Evolutionary conservation across 2,888 invertebrate species (phyloP).

Genomic region (Apamea anceps): DNA sequence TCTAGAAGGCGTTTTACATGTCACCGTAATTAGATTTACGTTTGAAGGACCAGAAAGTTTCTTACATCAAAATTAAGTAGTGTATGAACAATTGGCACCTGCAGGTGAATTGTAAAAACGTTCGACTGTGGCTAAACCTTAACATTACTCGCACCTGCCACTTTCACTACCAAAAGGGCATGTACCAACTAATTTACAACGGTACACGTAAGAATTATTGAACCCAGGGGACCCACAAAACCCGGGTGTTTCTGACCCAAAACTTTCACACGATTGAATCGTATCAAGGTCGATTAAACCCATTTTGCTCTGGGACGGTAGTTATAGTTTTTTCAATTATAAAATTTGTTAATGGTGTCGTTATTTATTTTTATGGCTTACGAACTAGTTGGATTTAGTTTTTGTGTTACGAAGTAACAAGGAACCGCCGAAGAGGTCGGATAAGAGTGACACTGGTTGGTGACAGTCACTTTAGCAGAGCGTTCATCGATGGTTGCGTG

Average conservation of each 20-base stretch:
- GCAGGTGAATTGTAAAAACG: not conserved
- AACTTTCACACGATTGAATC: slow-evolving; percentile 52
- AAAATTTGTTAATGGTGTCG: slow-evolving; percentile 16
- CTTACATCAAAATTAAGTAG: not conserved
- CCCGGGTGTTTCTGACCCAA: slow-evolving; percentile 15
- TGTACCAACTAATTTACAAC: slow-evolving; percentile 23
- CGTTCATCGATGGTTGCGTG: too few relatives aligned
- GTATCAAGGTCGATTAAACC: slow-evolving; percentile 49
- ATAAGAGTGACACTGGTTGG: not conserved
- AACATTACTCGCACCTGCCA: slow-evolving; percentile 25
- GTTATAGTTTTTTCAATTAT: slow-evolving; percentile 19
- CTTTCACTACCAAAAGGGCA: not conserved
- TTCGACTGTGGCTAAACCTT: not conserved
- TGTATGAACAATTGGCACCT: too few relatives aligned
- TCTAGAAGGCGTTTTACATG: too few relatives aligned
- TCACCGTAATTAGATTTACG: too few relatives aligned
- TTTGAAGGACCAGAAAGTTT: not conserved
- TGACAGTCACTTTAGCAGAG: not conserved
- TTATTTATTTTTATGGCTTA: slow-evolving; percentile 32
- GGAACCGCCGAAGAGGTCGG: not conserved
- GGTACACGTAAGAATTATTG: not conserved
- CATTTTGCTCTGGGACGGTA: slow-evolving; percentile 29
- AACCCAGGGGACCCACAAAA: slow-evolving; percentile 7
- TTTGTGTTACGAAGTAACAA: too few relatives aligned
- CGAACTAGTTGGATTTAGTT: not conserved